Evolutionary conservation across 2,888 invertebrate genomes (phyloP).

Genomic region (Empis stercorea): DNA sequence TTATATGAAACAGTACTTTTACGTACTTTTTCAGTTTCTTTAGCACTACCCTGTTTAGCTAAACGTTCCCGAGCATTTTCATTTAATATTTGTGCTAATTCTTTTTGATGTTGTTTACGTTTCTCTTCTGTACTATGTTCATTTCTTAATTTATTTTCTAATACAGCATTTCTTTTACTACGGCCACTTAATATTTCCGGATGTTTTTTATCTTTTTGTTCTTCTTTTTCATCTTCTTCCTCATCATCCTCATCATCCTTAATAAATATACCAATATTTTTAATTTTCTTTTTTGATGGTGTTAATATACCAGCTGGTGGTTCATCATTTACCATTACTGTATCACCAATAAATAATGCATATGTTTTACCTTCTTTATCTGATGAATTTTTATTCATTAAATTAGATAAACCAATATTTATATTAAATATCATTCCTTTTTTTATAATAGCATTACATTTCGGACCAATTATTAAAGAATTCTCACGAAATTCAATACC

Average conservation of each 20-base stretch:
- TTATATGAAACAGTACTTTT: constrained; percentile 96
- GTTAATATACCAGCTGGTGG: constrained; percentile 77
- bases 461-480: constrained; percentile 81
- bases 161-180: constrained; percentile 78
- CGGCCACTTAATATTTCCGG: constrained; percentile 39
- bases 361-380: constrained; percentile 82
- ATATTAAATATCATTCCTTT: constrained; percentile 97
- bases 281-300: constrained; percentile 85
- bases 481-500: constrained; percentile 98
- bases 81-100: constrained; percentile 79
- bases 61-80: constrained; percentile 86
- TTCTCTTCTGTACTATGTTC: constrained; percentile 96
- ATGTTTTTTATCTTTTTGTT: constrained; percentile 51
- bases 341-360: constrained; percentile 93
- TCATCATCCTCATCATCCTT: constrained; percentile 82
- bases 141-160: constrained; percentile 84
- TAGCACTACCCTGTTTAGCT: constrained; percentile 73
- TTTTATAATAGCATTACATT: constrained; percentile 62
- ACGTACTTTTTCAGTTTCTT: constrained; percentile 76
- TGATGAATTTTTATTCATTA: constrained; percentile 66
- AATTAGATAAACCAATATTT: constrained; percentile 78
- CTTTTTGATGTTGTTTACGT: constrained; percentile 90
- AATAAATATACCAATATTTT: constrained; percentile 89
- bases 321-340: constrained; percentile 87
- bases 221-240: constrained; percentile 65